Evolutionary conservation across 2,113 vertebrate species (phyloP), one percentile per base, ranked within the genome.

Genomic region (Protobothrops mucrosquamatus): DNA sequence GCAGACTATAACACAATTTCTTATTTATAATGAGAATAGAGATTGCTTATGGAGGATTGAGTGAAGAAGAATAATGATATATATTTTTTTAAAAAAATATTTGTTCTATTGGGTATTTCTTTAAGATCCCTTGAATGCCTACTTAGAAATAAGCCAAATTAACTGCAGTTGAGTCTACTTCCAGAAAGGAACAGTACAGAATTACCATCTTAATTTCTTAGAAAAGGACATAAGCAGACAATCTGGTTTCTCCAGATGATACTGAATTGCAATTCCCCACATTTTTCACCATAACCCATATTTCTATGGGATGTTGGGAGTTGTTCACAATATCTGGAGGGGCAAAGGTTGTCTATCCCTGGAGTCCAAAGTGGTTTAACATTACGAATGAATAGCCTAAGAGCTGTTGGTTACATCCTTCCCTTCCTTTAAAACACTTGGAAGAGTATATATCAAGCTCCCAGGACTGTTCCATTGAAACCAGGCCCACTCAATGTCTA

Each of bases 1-100:
- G 57, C 23, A 12, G 57, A 39, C 2, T 61, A n/a, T 43, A 54
- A 64, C 39, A n/a, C 22, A 64, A 64, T 88, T 64, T 88, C 57
- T 92, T 88, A 92, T 88, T 92, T 64, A 14, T 85, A 85, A 43
- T 74, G 64, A 12, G n/a, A 74, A 91, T 59, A 12, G 18, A 92
- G n/a, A 11, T n/a, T 85, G 24, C 87, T 89, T 81, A 85, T 57
- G 52, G 15, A 92, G 46, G n/a, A 54, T 57, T 56, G 56, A 57
- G n/a, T 43, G 23, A 24, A 69, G 23, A 92, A 61, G 23, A 89
- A 46, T 55, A 29, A 46, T 43, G 18, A 54, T 43, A 22, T 43
- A 26, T 92, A 43, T n/a, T 29, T 61, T 54, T 54, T 0, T 15
- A n/a, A 69, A n/a, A n/a, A n/a, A n/a, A 1, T 11, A 0, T 69